Percentiles rank a stretch among this genome's conserved stretches.
Conservation (phyloP, 2,888 invertebrate genomes). For the Drosophila vallismaia region DNA sequence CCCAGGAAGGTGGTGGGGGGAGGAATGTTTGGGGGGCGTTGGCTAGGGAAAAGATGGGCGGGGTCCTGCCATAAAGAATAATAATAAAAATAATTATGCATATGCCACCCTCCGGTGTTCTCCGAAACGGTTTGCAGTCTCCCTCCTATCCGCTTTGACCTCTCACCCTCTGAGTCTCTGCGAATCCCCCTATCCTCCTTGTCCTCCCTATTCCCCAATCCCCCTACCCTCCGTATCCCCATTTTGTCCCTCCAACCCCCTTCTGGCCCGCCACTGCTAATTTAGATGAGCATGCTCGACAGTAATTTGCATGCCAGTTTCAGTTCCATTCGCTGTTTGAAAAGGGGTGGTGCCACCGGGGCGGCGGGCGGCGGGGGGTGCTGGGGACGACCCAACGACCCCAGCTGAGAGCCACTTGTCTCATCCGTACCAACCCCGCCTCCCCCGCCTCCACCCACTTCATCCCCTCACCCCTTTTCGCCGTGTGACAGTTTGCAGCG, state of each 20-base stretch:
- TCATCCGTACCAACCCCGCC: neutral
- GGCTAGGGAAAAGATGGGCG: conserved; percentile 26
- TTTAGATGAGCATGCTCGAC: conserved; percentile 78
- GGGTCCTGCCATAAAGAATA: conserved; percentile 61
- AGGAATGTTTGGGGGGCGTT: neutral
- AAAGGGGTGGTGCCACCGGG: neutral
- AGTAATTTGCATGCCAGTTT: conserved; percentile 76
- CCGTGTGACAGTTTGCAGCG: conserved; percentile 51
- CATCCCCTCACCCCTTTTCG: neutral
- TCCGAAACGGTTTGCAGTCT: conserved; percentile 16
- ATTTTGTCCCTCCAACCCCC: neutral
- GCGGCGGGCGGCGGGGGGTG: neutral
- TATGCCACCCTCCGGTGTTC: conserved; percentile 64
- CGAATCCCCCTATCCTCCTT: neutral
- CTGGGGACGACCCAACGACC: conserved; percentile 31
- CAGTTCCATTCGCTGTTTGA: conserved; percentile 54
- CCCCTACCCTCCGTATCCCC: neutral
- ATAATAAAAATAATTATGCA: conserved; percentile 79
- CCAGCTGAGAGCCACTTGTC: conserved; percentile 50
- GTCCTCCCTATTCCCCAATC: too few relatives aligned
- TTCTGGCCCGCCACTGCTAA: conserved; percentile 46
- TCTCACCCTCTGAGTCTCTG: conserved; percentile 1
- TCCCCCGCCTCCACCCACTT: too few relatives aligned
- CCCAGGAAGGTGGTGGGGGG: conserved; percentile 3
- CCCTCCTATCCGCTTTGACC: conserved; percentile 8